Conservation (phyloP, 35 echinoderm and acorn worm genomes). For the Antedon bifida region DNA sequence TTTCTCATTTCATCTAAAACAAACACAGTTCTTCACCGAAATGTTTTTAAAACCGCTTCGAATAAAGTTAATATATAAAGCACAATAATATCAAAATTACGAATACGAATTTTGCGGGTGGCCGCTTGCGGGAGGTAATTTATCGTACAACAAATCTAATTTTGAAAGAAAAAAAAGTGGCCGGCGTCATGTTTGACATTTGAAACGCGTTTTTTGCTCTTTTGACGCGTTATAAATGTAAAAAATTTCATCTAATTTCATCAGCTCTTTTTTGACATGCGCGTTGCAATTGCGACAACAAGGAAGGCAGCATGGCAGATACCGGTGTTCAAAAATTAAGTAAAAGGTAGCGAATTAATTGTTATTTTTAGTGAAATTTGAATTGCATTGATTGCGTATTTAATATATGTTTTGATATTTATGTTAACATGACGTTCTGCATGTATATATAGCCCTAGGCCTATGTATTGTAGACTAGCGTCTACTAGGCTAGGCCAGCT, state of each 20-base stretch:
- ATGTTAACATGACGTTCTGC: neutral
- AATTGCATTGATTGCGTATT: neutral
- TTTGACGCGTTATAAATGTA: neutral
- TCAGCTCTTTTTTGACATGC: neutral
- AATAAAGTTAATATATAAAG: too few species aligned
- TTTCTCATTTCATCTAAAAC: too few species aligned
- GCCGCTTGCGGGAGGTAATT: too few species aligned
- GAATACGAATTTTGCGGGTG: too few species aligned
- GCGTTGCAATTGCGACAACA: neutral
- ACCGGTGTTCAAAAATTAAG: conserved; percentile 19
- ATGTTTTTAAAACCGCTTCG: too few species aligned
- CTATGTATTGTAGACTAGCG: too few species aligned
- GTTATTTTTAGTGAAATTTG: neutral
- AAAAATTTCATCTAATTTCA: neutral
- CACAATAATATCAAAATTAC: too few species aligned
- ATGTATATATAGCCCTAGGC: too few species aligned
- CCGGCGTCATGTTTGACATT: neutral
- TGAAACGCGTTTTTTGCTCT: neutral
- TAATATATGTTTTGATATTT: neutral
- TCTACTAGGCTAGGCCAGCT: too few species aligned
- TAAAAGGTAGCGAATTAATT: conserved; percentile 23
- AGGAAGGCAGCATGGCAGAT: conserved; percentile 27
- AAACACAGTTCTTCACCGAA: too few species aligned
- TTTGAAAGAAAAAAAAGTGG: too few species aligned
- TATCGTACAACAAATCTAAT: too few species aligned